A percentile compares a stretch with the other conserved stretches of the same genome.
phyloP scores from a whole-genome alignment of 1,140 invertebrate genomes.

The Ylistrum balloti region DNA sequence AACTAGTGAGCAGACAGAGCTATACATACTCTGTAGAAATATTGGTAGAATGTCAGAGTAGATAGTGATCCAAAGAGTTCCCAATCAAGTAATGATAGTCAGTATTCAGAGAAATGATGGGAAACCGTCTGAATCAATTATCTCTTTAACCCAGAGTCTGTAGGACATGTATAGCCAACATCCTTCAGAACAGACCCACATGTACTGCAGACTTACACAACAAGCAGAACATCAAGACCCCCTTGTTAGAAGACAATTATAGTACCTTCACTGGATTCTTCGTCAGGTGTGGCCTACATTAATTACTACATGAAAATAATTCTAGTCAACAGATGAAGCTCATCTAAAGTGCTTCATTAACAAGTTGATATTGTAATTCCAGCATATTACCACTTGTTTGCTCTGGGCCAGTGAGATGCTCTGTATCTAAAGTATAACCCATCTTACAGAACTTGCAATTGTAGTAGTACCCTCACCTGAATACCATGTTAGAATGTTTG shows the following conservation, averaged over 20 bases:
- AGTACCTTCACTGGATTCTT: not conserved
- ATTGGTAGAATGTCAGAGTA: not conserved
- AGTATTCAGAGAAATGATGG: not conserved
- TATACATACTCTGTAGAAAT: not conserved
- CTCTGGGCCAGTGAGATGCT: too few species aligned
- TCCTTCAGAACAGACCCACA: not conserved
- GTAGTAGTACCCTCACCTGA: too few species aligned
- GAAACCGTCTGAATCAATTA: not conserved
- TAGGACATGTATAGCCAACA: not conserved
- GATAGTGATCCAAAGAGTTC: not conserved
- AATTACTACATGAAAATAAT: too few species aligned
- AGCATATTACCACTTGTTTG: too few species aligned
- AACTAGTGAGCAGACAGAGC: not conserved
- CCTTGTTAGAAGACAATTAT: not conserved
- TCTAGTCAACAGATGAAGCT: too few species aligned
- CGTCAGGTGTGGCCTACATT: too few species aligned
- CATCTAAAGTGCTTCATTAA: too few species aligned
- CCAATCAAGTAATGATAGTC: constrained; percentile 25
- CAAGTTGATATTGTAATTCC: too few species aligned
- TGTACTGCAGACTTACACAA: not conserved
- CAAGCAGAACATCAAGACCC: not conserved
- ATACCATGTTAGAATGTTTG: too few species aligned
- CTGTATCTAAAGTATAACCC: too few species aligned
- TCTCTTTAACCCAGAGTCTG: not conserved
- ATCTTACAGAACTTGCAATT: too few species aligned